Evolutionary conservation across 92 coral and sea anemone genomes (phyloP), one percentile per base, ranked within the genome.

Genomic region (Actinernus sp.): DNA sequence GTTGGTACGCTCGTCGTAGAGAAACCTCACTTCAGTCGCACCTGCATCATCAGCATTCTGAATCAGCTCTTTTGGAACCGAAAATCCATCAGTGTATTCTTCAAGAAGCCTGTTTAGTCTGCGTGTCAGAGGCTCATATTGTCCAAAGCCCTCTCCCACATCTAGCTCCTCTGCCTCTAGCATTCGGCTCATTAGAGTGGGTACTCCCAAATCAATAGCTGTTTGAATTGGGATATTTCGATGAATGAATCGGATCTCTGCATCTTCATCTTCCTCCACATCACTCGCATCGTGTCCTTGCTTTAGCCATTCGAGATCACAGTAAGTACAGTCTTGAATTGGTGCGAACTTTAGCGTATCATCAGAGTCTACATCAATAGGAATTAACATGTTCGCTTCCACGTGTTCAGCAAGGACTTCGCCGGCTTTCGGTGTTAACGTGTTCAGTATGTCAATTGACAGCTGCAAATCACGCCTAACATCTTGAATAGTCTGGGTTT

Each of bases 41-140:
- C 97, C 92, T 10, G 97, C 97, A 27, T 91, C 97, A 28, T 91
- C 97, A 55, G 97, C 97, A 22, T 91, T 91, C 25, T 91, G 97
- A 62, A 91, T 86, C 0, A 91, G 90, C 68, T 91, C 97, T 62
- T 92, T 92, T 24, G 88, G 92, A 7, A 92, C 90, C 1, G 93
- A 85, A 45, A 92, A 59, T 9, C 97, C 97, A 50, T 92, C 97
- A 6, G 83, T 92, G 61, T 92, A 92, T 17, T 85, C 97, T 65
- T 92, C 92, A 7, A 92, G 59, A 7, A 92, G 82, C 13, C 92
- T 74, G 33, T 76, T 81, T 23, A 92, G 72, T 44, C 97, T 68
- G 40, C 82, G 71, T 20, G 89, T 74, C 38, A 91, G 58, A 9
- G 88, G 86, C 48, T 82, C 88, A n/a, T 73, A 69, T 47, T 87